These are phyloP conservation scores for Cheilosia grossa DNA, from an alignment of 2,888 invertebrate species.

Conservation along the genomic window DNA sequence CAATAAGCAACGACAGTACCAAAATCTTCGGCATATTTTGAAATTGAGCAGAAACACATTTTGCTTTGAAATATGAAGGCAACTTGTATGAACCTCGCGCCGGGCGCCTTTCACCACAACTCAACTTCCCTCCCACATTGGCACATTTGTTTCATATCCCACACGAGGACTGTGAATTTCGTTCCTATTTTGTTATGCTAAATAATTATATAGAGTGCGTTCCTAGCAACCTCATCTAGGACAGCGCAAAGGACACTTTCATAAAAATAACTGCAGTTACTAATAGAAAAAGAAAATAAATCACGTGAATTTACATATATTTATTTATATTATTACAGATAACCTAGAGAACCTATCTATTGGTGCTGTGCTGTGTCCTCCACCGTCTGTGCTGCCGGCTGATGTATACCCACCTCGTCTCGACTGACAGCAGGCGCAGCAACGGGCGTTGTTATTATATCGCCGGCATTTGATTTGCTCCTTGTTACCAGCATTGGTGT, in stretches of 20 bases:
- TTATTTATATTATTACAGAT: slow-evolving; percentile 62
- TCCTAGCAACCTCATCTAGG: slow-evolving; percentile 6
- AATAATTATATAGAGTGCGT: neutral
- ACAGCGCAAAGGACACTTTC: slow-evolving; percentile 45
- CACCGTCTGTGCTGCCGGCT: slow-evolving; percentile 34
- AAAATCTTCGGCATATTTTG: no score
- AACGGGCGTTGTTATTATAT: slow-evolving; percentile 88
- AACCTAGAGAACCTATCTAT: slow-evolving; percentile 54
- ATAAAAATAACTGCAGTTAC: slow-evolving; percentile 35
- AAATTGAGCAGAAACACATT: neutral
- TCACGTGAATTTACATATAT: slow-evolving; percentile 59
- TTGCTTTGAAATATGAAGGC: neutral
- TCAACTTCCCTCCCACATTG: neutral
- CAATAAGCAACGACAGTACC: no score
- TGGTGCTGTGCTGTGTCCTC: slow-evolving; percentile 48
- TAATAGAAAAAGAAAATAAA: slow-evolving; percentile 42
- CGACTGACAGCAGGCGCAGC: slow-evolving; percentile 16
- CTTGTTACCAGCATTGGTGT: slow-evolving; percentile 92
- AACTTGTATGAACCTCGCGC: neutral
- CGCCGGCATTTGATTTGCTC: slow-evolving; percentile 89
- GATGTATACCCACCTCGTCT: slow-evolving; percentile 57
- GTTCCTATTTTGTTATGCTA: slow-evolving; percentile 11
- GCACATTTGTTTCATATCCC: neutral
- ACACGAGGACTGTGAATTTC: slow-evolving; percentile 1
- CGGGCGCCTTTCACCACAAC: neutral